Percentiles rank a stretch among this genome's conserved stretches.
Conservation (phyloP, 2,888 invertebrate genomes). For the Plemyria rubiginata region DNA sequence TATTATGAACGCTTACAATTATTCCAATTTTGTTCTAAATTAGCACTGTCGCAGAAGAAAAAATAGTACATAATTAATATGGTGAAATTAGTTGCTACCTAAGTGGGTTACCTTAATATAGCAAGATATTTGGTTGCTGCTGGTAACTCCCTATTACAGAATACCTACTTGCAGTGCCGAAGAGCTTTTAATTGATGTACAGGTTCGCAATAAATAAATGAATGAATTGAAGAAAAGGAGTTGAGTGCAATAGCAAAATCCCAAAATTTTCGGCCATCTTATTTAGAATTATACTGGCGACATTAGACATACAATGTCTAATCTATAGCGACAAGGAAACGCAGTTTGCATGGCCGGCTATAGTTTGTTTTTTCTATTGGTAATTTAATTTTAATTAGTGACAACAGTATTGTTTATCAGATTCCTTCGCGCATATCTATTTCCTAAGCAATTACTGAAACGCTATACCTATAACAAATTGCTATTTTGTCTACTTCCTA, state of each 20-base stretch:
- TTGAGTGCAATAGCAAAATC: no score
- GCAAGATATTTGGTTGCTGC: no score
- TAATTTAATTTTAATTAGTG: constrained; percentile 7
- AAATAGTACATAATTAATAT: neutral
- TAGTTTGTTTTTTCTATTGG: constrained; percentile 3
- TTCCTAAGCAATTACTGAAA: constrained; percentile 22
- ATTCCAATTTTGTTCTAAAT: neutral
- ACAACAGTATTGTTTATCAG: constrained; percentile 9
- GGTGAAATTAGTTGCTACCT: neutral
- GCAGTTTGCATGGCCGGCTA: constrained; percentile 2
- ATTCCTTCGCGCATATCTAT: constrained; percentile 6
- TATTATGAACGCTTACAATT: no score
- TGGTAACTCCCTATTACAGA: no score
- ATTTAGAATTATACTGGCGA: no score
- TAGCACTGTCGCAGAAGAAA: constrained; percentile 1
- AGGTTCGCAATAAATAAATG: no score
- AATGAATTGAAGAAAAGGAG: no score
- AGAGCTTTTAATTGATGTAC: no score
- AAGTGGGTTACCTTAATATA: neutral
- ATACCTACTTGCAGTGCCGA: no score
- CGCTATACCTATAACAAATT: constrained; percentile 1
- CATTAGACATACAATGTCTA: constrained; percentile 1
- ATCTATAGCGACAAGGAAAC: constrained; percentile 7
- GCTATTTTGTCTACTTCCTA: neutral
- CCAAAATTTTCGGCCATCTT: no score